Evolutionary conservation across 2,113 vertebrate species (phyloP).

Genomic region (Corythoichthys intestinalis): DNA sequence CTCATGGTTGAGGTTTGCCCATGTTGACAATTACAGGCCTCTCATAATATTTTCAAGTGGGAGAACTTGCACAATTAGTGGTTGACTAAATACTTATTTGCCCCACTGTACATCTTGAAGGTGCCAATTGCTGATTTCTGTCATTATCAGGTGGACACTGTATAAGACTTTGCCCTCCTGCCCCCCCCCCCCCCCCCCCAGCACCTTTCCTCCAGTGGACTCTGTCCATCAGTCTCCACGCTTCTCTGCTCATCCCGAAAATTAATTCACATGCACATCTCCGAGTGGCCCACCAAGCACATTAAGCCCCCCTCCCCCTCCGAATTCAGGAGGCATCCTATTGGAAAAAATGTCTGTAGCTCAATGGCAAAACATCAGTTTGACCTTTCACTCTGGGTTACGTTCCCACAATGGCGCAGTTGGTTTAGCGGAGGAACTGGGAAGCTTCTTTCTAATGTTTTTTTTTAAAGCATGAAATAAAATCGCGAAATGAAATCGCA

Average conservation of each 20-base stretch:
- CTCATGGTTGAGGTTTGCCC: no score
- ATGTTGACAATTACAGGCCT: no score
- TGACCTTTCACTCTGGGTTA: slow-evolving; percentile 61
- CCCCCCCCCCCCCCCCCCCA: slow-evolving; percentile 34
- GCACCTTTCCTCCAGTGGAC: slow-evolving; percentile 49
- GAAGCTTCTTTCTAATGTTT: background rate
- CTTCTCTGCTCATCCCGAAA: slow-evolving; percentile 77
- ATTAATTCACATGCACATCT: slow-evolving; percentile 81
- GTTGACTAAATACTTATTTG: no score
- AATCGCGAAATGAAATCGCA: no score
- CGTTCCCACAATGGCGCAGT: slow-evolving; percentile 46
- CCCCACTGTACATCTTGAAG: no score
- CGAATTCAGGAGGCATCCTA: slow-evolving; percentile 70
- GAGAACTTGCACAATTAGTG: no score
- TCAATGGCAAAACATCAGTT: slow-evolving; percentile 61
- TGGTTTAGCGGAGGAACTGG: slow-evolving; percentile 8
- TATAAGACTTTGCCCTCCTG: no score
- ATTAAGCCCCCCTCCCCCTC: slow-evolving; percentile 48
- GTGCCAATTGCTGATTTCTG: no score
- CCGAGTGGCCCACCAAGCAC: slow-evolving; percentile 61
- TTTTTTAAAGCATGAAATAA: background rate
- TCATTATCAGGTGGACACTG: no score
- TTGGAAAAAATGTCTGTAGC: slow-evolving; percentile 67
- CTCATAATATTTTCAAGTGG: no score
- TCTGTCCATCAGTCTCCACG: slow-evolving; percentile 67